A percentile compares a stretch with the other conserved stretches of the same genome.
Evolutionary conservation across 2,888 invertebrate genomes (phyloP).

Genomic region (Apamea crenata): DNA sequence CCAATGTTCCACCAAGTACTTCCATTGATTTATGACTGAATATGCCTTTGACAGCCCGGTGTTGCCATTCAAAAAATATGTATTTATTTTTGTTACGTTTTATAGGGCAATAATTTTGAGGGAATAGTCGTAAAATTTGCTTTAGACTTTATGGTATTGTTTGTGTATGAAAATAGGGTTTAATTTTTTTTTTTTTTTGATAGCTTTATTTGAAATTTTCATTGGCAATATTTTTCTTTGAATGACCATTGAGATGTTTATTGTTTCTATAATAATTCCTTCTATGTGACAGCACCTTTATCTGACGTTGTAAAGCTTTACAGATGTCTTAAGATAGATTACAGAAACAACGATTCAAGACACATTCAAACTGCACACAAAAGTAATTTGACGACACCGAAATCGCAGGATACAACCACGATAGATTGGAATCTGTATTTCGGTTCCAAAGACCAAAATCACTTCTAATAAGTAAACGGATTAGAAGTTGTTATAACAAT

Average conservation of each 20-base stretch:
- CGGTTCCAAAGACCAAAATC: not conserved
- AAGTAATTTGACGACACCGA: not conserved
- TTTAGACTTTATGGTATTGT: slow-evolving; percentile 41
- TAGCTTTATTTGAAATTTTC: slow-evolving; percentile 35
- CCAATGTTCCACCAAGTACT: slow-evolving; percentile 39
- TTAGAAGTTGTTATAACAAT: no score
- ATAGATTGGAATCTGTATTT: not conserved
- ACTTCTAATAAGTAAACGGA: no score
- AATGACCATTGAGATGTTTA: not conserved
- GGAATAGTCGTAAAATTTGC: slow-evolving; percentile 61
- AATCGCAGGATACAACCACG: not conserved
- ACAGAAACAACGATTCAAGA: not conserved
- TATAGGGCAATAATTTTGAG: slow-evolving; percentile 65
- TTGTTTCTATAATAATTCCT: not conserved
- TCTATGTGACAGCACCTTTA: not conserved
- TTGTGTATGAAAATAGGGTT: slow-evolving; percentile 42
- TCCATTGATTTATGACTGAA: slow-evolving; percentile 60
- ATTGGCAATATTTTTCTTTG: not conserved
- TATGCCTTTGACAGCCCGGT: slow-evolving; percentile 64
- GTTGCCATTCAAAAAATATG: slow-evolving; percentile 67
- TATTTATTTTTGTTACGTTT: slow-evolving; percentile 60
- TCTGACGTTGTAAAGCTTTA: not conserved
- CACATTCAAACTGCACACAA: not conserved
- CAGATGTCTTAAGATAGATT: not conserved
- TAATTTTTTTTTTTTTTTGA: slow-evolving; percentile 20